These are phyloP conservation scores for Gephyroberyx darwinii DNA, from an alignment of 2,797 vertebrate species.

Conservation along the genomic window DNA sequence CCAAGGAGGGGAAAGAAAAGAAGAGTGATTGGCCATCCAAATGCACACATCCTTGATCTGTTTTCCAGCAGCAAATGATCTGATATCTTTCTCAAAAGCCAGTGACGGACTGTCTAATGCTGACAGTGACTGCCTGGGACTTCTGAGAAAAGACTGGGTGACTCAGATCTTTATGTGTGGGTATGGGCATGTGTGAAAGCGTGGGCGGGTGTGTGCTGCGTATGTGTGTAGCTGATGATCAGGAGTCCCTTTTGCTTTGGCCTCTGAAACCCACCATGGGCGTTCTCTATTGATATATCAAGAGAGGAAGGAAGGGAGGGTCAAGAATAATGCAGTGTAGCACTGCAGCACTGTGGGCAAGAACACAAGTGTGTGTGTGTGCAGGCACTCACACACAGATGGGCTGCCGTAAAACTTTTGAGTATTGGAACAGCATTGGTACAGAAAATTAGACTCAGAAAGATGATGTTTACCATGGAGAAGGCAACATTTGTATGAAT, in stretches of 20 bases:
- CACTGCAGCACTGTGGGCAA: slow-evolving; percentile 48
- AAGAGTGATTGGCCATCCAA: slow-evolving; percentile 36
- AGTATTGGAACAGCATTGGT: not conserved
- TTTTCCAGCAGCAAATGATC: slow-evolving; percentile 16
- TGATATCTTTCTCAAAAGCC: slow-evolving; percentile 13
- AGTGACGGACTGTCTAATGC: slow-evolving; percentile 13
- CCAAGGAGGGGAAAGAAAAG: slow-evolving; percentile 52
- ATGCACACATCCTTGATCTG: slow-evolving; percentile 56
- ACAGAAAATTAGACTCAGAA: not conserved
- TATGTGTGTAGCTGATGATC: slow-evolving; percentile 57
- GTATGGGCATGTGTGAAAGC: not conserved
- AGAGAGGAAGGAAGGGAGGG: slow-evolving; percentile 79
- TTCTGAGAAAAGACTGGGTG: slow-evolving; percentile 48
- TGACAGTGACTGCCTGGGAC: slow-evolving; percentile 11
- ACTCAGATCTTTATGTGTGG: slow-evolving; percentile 46
- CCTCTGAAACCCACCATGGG: slow-evolving; percentile 70
- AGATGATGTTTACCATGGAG: not conserved
- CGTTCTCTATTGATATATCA: slow-evolving; percentile 75
- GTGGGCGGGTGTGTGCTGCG: slow-evolving; percentile 2
- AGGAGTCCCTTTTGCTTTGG: slow-evolving; percentile 61
- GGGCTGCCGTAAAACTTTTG: not conserved
- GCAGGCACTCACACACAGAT: not conserved
- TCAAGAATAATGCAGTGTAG: slow-evolving; percentile 68
- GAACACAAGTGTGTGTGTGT: not conserved
- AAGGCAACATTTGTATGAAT: not conserved